Evolutionary conservation across 2,113 vertebrate genomes (phyloP), one percentile per base, ranked within the genome.

Genomic region (Andinoacara biseriatus): DNA sequence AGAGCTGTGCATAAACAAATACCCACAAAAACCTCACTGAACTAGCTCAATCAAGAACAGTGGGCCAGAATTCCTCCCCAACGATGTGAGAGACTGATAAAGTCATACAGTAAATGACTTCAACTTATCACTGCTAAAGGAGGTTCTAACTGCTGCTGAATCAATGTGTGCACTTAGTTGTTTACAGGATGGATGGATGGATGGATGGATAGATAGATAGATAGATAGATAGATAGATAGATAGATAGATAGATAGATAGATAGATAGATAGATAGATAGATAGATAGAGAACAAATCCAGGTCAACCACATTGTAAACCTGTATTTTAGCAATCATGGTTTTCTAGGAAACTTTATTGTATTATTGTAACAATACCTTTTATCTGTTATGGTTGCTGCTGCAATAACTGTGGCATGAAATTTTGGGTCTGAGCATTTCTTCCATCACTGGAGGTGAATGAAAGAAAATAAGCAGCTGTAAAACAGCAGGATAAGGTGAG

Each of bases 381-480:
- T 63, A 79, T 20, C 75, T n/a, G 29, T 54, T 35, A 46, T 35
- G n/a, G 31, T n/a, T 60, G 22, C 49, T 20, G 38, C 46, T 10
- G 4, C 67, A 54, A 31, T 72, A 54, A 52, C 46, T 54, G 18
- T 33, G 46, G 46, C 67, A 54, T 74, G 7, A 57, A 52, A 60
- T 62, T n/a, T 22, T 54, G 18, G 26, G 11, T 56, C 43, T 77
- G 59, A 58, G 81, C 38, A 58, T n/a, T 72, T 85, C 15, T 72
- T 76, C 38, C 24, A 69, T 69, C 58, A 3, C 69, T 80, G 82
- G 72, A 84, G 57, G 49, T 24, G 74, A 83, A 7, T 10, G 10
- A 83, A 52, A 81, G 40, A 82, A 60, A 86, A 76, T 18, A 62
- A 76, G 76, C 15, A 0, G 46, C 58, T 86, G 52, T n/a, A 60